These are phyloP conservation scores for Gallinago stenura DNA, from an alignment of 2,797 vertebrate species.

Conservation along the genomic window DNA sequence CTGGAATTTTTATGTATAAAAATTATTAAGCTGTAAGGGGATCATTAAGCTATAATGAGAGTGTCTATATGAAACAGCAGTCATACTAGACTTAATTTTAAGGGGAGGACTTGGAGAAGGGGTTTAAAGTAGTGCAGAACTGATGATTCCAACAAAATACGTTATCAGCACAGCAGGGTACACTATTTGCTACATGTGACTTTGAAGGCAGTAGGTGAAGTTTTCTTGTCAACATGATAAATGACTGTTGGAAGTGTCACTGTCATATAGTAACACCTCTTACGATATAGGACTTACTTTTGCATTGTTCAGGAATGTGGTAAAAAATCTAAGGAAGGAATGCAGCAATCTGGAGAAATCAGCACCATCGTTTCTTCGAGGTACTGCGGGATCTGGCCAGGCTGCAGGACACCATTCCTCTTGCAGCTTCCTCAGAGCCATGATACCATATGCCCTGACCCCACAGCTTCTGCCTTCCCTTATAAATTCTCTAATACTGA, in stretches of 20 bases:
- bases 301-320: neutral
- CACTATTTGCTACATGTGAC: neutral
- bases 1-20: neutral
- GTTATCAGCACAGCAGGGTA: neutral
- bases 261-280: neutral
- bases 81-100: neutral
- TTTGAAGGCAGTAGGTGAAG: neutral
- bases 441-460: fast-evolving
- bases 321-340: neutral
- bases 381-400: neutral
- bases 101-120: neutral
- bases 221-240: neutral
- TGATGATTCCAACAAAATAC: neutral
- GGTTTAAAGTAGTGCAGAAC: neutral
- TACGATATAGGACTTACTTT: neutral
- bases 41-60: neutral
- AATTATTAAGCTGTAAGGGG: neutral
- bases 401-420: neutral
- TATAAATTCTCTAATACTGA: neutral
- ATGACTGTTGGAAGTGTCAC: neutral
- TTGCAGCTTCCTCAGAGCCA: neutral
- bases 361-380: neutral
- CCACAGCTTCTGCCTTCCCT: neutral
- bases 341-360: neutral
- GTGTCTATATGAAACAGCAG: neutral